Evolutionary conservation across 2,888 invertebrate genomes (phyloP).

Genomic region (Trachelus iudaicus): DNA sequence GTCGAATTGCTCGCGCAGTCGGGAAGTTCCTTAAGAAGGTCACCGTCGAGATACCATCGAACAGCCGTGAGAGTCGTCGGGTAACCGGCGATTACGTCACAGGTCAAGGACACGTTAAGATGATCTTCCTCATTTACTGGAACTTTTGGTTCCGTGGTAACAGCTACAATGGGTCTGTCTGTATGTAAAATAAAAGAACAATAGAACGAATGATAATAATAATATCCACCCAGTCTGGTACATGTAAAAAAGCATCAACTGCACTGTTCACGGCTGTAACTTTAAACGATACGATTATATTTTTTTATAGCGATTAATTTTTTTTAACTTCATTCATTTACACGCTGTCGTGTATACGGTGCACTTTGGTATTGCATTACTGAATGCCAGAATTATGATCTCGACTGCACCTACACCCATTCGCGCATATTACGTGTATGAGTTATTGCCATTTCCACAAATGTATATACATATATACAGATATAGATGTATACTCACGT

Average conservation of each 20-base stretch:
- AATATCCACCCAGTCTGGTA: not conserved
- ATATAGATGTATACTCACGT: slow-evolving; percentile 73
- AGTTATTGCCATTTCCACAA: not conserved
- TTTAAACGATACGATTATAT: not conserved
- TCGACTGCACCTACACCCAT: not conserved
- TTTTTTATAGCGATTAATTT: not conserved
- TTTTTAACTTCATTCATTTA: not conserved
- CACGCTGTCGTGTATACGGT: not conserved
- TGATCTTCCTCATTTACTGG: slow-evolving; percentile 84
- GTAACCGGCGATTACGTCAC: slow-evolving; percentile 84
- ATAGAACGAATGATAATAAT: not conserved
- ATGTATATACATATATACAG: not conserved
- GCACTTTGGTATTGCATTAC: not conserved
- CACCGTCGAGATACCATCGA: slow-evolving; percentile 88
- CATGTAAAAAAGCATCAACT: not conserved
- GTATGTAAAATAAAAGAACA: slow-evolving; percentile 36
- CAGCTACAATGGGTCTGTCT: slow-evolving; percentile 84
- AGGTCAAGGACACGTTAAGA: slow-evolving; percentile 83
- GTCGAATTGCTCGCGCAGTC: slow-evolving; percentile 75
- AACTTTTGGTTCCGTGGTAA: slow-evolving; percentile 80
- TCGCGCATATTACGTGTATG: not conserved
- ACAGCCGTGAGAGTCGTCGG: slow-evolving; percentile 80
- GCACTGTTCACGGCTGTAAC: not conserved
- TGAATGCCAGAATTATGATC: not conserved
- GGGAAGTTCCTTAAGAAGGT: slow-evolving; percentile 84